Conservation (phyloP, 2,797 vertebrate species). For the Liparis tanakae region DNA sequence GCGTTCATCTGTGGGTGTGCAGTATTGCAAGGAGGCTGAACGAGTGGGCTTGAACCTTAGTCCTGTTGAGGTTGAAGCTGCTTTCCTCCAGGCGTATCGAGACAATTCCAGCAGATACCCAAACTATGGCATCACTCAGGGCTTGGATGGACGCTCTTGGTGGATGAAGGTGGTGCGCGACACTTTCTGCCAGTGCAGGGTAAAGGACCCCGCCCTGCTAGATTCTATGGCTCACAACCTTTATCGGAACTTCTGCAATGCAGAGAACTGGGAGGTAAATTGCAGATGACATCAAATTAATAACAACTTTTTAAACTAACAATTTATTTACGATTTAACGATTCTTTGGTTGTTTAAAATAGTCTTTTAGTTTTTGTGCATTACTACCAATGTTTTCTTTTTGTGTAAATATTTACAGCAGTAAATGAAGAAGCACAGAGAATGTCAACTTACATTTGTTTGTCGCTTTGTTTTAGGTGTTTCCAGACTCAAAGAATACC, state of each 20-base stretch:
- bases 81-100: constrained; percentile 81
- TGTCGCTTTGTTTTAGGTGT: constrained; percentile 70
- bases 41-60: constrained; percentile 81
- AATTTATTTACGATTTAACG: background rate
- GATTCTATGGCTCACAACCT: constrained; percentile 83
- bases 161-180: constrained; percentile 86
- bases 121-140: constrained; percentile 87
- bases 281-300: background rate
- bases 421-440: background rate
- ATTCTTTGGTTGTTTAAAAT: background rate
- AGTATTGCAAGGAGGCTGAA: constrained; percentile 87
- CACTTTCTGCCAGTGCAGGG: constrained; percentile 85
- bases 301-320: background rate
- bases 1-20: constrained; percentile 85
- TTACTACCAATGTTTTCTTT: background rate
- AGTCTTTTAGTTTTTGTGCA: background rate
- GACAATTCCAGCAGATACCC: constrained; percentile 83
- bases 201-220: constrained; percentile 77
- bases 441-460: background rate
- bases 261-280: constrained; percentile 88
- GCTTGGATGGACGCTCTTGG: constrained; percentile 88
- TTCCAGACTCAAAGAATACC: constrained; percentile 84
- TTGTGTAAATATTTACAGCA: background rate
- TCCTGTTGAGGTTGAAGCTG: constrained; percentile 71
- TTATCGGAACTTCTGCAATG: constrained; percentile 85